These are phyloP conservation scores for Cataglyphis cursor DNA, from an alignment of 2,888 invertebrate species.

Conservation along the genomic window DNA sequence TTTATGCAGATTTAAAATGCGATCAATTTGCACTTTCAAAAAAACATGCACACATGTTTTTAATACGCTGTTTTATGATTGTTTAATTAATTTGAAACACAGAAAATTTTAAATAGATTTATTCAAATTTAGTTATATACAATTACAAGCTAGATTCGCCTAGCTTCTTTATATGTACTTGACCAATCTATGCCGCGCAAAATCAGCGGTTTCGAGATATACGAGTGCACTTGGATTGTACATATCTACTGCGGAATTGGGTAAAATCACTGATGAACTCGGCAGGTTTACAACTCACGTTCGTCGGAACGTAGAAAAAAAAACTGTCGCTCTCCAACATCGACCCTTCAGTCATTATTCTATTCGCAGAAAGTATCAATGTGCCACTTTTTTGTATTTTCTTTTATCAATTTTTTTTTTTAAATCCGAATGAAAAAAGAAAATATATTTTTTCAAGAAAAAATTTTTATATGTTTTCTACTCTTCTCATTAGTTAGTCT, in stretches of 20 bases:
- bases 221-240: constrained; percentile 61
- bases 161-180: neutral
- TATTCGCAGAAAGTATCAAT: neutral
- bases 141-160: neutral
- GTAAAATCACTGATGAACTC: constrained; percentile 65
- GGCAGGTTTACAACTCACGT: constrained; percentile 58
- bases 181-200: constrained; percentile 42
- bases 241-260: constrained; percentile 57
- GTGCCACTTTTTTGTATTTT: neutral
- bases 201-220: constrained; percentile 61
- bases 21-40: neutral
- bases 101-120: neutral
- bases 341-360: constrained; percentile 18
- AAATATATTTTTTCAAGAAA: neutral
- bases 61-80: neutral
- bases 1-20: too few relatives aligned
- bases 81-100: neutral
- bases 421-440: neutral
- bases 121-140: neutral
- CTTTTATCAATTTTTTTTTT: neutral
- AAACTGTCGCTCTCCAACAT: constrained; percentile 14
- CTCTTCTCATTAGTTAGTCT: neutral
- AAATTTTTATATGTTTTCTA: neutral
- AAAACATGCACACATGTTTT: neutral
- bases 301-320: constrained; percentile 9